Percentiles rank a stretch among this genome's conserved stretches.
Conservation (phyloP, 64 coral and sea anemone genomes). For the Anthopleura sola region DNA sequence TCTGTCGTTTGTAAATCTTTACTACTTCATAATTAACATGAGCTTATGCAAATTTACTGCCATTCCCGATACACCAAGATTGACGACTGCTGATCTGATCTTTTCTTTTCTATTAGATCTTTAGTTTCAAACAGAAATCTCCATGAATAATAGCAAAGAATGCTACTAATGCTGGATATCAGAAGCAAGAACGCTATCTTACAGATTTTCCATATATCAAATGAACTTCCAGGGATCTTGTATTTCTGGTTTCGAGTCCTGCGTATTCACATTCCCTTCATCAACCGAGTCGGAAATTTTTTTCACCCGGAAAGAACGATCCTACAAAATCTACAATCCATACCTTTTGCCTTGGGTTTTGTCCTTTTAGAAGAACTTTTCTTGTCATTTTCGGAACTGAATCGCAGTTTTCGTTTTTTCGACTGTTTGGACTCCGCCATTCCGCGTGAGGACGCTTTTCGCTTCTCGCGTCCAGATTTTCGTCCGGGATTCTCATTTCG, state of each 20-base stretch:
- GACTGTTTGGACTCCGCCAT: not conserved
- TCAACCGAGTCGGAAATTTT: not conserved
- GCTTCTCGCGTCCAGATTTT: constrained; percentile 6
- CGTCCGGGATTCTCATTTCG: not conserved
- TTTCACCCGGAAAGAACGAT: not conserved
- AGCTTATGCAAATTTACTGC: not conserved
- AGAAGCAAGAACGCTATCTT: not conserved
- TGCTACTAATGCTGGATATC: not conserved
- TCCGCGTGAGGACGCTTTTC: not conserved
- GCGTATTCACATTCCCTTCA: not conserved
- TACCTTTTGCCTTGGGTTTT: constrained; percentile 5
- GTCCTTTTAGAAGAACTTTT: not conserved
- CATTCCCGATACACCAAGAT: not conserved
- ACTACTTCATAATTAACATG: not conserved
- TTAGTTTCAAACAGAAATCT: not conserved
- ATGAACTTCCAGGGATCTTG: not conserved
- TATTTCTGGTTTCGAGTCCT: not conserved
- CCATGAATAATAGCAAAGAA: not conserved
- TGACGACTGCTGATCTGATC: not conserved
- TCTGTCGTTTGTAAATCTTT: not conserved
- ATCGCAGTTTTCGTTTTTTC: not conserved
- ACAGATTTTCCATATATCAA: not conserved
- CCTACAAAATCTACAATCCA: not conserved
- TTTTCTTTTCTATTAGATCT: not conserved
- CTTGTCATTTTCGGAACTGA: not conserved